Conservation (phyloP, 2,888 invertebrate genomes). For the Drosophila rellima region DNA sequence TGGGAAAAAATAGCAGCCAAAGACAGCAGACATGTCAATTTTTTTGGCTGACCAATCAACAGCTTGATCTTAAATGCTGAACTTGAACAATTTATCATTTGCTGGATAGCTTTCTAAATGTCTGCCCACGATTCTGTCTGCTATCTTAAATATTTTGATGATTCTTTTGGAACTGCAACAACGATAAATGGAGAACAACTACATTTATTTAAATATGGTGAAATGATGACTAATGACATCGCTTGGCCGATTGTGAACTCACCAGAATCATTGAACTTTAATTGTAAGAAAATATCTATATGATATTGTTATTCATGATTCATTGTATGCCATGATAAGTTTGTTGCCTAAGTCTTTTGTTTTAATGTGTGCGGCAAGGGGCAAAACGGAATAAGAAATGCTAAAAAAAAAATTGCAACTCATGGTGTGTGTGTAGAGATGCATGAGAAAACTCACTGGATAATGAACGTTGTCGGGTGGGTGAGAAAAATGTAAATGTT, state of each 20-base stretch:
- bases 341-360: conserved; percentile 69
- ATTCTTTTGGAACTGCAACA: neutral
- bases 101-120: neutral
- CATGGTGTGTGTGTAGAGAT: conserved; percentile 28
- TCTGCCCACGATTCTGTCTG: neutral
- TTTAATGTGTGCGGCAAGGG: conserved; percentile 19
- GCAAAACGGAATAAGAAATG: conserved; percentile 21
- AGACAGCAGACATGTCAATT: conserved; percentile 2
- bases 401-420: conserved; percentile 34
- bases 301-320: conserved; percentile 34
- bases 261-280: conserved; percentile 74
- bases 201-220: conserved; percentile 45
- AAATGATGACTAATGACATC: conserved; percentile 59
- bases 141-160: neutral
- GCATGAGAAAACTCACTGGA: conserved; percentile 43
- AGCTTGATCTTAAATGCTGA: neutral
- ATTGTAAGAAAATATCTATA: conserved; percentile 33
- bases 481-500: conserved; percentile 49
- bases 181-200: conserved; percentile 10
- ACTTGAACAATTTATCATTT: neutral
- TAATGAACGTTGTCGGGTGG: conserved; percentile 36
- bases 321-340: conserved; percentile 42
- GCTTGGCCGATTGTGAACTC: conserved; percentile 52
- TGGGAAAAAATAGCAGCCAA: neutral
- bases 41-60: neutral